phyloP scores from a whole-genome alignment of 2,113 vertebrate species.

The Limanda limanda region DNA sequence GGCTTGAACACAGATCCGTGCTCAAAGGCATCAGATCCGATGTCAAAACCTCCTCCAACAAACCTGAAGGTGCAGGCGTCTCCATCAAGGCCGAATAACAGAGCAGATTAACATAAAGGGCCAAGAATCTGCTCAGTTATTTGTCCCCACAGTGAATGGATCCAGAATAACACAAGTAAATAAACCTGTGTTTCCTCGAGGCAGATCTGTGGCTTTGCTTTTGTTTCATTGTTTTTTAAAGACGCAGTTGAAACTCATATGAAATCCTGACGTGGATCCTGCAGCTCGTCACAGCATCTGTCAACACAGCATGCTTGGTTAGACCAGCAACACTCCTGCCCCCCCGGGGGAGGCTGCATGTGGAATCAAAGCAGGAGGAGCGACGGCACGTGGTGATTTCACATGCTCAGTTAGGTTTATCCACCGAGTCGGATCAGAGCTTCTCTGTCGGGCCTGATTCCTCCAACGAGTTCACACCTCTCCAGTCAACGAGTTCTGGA shows the following conservation, averaged over 20 bases:
- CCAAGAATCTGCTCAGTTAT: background rate
- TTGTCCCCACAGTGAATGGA: background rate
- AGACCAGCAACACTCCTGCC: background rate
- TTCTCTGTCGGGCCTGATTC: constrained; percentile 58
- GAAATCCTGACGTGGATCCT: background rate
- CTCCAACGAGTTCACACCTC: constrained; percentile 62
- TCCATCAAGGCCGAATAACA: constrained; percentile 2
- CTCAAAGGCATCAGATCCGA: constrained; percentile 26
- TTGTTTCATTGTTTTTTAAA: background rate
- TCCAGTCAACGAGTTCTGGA: constrained; percentile 43
- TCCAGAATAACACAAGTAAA: background rate
- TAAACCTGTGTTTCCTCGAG: background rate
- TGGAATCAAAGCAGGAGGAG: background rate
- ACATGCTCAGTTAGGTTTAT: constrained; percentile 52
- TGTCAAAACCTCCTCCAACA: background rate
- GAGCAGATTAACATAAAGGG: too few relatives aligned
- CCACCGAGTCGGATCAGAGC: too few relatives aligned
- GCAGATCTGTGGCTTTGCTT: background rate
- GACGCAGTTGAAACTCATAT: constrained; percentile 1
- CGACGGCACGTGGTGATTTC: constrained; percentile 21
- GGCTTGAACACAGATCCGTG: constrained; percentile 5
- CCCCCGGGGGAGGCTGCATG: background rate
- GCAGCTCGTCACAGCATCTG: constrained; percentile 20
- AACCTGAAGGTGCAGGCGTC: too few relatives aligned
- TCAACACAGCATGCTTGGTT: constrained; percentile 13